Percentiles rank a stretch among this genome's conserved stretches.
phyloP scores from a whole-genome alignment of 2,888 invertebrate species.

The Unio delphinus region DNA sequence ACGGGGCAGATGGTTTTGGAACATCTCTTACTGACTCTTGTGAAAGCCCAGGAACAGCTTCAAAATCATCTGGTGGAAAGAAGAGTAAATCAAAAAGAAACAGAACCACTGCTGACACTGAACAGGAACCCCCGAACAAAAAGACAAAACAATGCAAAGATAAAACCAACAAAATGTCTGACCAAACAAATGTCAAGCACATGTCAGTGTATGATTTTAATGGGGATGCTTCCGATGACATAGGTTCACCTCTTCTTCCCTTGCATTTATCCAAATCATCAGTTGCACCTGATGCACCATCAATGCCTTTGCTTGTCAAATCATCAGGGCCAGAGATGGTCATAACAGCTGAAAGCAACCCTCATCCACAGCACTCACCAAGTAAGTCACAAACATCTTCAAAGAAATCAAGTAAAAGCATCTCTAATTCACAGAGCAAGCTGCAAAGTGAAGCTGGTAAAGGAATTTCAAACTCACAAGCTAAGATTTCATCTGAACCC shows the following conservation, averaged over 20 bases:
- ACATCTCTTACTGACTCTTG: neutral
- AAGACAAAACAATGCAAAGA: slow-evolving; percentile 37
- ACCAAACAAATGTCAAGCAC: slow-evolving; percentile 17
- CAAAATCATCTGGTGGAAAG: slow-evolving; percentile 23
- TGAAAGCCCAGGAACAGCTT: neutral
- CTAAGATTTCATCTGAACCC: too few relatives aligned
- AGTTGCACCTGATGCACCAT: too few relatives aligned
- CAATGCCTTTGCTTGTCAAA: too few relatives aligned
- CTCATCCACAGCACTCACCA: too few relatives aligned
- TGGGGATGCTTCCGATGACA: slow-evolving; percentile 43
- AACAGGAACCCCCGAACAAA: slow-evolving; percentile 41
- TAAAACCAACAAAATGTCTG: slow-evolving; percentile 11
- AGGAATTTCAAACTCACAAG: too few relatives aligned
- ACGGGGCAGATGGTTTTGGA: too few relatives aligned
- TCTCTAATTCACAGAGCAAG: too few relatives aligned
- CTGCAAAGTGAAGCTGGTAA: too few relatives aligned
- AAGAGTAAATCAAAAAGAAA: slow-evolving; percentile 44
- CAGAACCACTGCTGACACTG: slow-evolving; percentile 26
- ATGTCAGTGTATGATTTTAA: slow-evolving; percentile 59
- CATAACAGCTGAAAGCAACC: too few relatives aligned
- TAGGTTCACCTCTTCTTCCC: slow-evolving; percentile 38
- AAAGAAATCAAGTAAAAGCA: too few relatives aligned
- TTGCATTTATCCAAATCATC: slow-evolving; percentile 11
- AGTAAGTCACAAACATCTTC: too few relatives aligned
- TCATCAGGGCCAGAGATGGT: too few relatives aligned